Base-by-base conservation (phyloP, 92 coral and sea anemone genomes). In the Bergia sp. region DNA sequence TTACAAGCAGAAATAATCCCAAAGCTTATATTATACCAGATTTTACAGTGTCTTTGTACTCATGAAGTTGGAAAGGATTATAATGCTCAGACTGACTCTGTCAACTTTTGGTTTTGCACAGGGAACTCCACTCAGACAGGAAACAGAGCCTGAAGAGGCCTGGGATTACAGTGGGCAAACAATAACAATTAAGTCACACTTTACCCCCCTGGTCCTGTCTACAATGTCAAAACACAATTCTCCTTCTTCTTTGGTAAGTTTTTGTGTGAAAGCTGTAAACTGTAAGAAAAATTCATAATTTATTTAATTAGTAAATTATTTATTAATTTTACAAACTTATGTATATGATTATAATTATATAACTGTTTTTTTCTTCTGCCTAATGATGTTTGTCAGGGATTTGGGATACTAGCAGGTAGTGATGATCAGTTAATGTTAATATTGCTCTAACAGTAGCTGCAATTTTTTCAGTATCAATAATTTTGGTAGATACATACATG, bases 221-320 rank as follows among this genome's bases (percentile, higher is more conserved):
- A 82, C 98, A 7, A 96, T 96, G 99, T 61, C 98, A 45, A 95
- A 95, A 84, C 95, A 92, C 84, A 86, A 93, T 37, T 88, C 89
- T 15, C 85, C 86, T 12, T 77, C 87, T 7, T 78, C 42, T 73
- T 69, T 73, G 82, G 98, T 95, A 58, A 93, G 98, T 90, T 38
- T 73, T 37, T 57, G 72, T 80, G 29, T 61, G 69, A 53, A 53
- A 53, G 58, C 58, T 53, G 13, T 11, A 9, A 82, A 47, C 79
- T 72, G 77, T 37, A 49, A 42, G 38, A 81, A 15, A 43, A 12
- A n/a, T 12, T 40, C 3, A 36, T 9, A 10, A 11, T 18, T 79
- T 5, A 3, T 36, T 2, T 39, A 12, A 43, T 41, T 13, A 7
- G 2, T n/a, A 4, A 42, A 36, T 7, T 50, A 8, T 10, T 1